Evolutionary conservation across 2,888 invertebrate species (phyloP).

Genomic region (Pristionchus fissidentatus): DNA sequence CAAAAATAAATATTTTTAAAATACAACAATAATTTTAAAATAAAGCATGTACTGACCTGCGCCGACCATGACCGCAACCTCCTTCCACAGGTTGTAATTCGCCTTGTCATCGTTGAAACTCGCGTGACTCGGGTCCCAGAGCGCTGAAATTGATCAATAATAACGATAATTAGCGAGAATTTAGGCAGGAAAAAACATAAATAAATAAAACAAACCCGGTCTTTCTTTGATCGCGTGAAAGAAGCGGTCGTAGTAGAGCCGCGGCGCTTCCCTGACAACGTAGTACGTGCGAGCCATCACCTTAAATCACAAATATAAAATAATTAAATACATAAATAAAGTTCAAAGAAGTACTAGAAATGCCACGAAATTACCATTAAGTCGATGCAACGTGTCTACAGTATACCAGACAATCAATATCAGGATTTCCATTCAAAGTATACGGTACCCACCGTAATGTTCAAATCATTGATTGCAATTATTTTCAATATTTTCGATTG

Average conservation of each 20-base stretch:
- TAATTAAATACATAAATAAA: background rate
- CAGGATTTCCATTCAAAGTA: no score
- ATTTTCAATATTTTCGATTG: background rate
- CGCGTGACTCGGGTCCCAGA: background rate
- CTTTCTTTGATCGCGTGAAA: background rate
- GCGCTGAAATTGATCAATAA: background rate
- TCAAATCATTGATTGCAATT: background rate
- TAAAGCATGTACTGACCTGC: background rate
- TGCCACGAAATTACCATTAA: background rate
- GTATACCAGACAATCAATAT: no score
- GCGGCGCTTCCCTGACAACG: background rate
- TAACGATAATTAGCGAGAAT: background rate
- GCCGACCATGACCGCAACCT: background rate
- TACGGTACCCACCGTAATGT: no score
- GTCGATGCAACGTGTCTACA: background rate
- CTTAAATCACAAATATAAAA: background rate
- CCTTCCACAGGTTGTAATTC: background rate
- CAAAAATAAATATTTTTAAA: background rate
- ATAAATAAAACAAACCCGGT: background rate
- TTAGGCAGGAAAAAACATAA: background rate
- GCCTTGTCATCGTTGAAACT: background rate
- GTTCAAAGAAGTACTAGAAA: background rate
- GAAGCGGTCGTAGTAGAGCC: background rate
- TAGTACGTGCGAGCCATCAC: background rate
- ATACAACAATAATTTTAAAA: background rate